Percentiles rank a stretch among this genome's conserved stretches.
These are phyloP conservation scores for Bunonema sp. DNA, from an alignment of 2,888 invertebrate genomes.

Conservation along the genomic window DNA sequence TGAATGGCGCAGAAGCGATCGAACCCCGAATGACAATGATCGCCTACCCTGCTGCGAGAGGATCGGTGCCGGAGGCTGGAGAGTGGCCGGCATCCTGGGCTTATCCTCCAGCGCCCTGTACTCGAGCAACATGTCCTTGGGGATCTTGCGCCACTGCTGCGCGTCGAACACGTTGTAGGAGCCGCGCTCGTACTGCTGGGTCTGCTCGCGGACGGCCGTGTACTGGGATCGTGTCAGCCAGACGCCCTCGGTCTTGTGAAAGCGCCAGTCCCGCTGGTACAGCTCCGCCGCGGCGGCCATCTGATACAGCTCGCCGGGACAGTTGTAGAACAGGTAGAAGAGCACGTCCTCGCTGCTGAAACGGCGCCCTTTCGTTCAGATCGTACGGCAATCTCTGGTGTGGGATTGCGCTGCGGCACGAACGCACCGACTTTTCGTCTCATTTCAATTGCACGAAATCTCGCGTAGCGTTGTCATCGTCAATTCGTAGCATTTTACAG, in stretches of 20 bases:
- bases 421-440: too few species aligned
- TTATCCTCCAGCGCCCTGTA: conserved; percentile 93
- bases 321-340: conserved; percentile 97
- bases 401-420: too few species aligned
- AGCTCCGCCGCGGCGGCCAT: conserved; percentile 68
- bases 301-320: conserved; percentile 91
- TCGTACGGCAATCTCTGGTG: too few species aligned
- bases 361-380: neutral
- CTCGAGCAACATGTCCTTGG: conserved; percentile 95
- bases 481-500: too few species aligned
- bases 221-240: conserved; percentile 43
- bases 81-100: conserved; percentile 49
- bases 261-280: conserved; percentile 91
- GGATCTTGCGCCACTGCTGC: conserved; percentile 79
- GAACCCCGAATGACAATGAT: too few species aligned
- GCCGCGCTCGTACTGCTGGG: conserved; percentile 85
- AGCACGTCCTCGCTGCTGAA: conserved; percentile 67
- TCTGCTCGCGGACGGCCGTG: conserved; percentile 59
- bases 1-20: too few species aligned
- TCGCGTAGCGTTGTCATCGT: too few species aligned
- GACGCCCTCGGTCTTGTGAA: conserved; percentile 93
- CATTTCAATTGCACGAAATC: too few species aligned
- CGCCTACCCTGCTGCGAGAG: too few species aligned
- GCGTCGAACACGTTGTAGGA: conserved; percentile 99
- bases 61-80: neutral